A percentile compares a stretch with the other conserved stretches of the same genome.
Evolutionary conservation across 2,113 vertebrate genomes (phyloP).

Genomic region (Xiphophorus maculatus): DNA sequence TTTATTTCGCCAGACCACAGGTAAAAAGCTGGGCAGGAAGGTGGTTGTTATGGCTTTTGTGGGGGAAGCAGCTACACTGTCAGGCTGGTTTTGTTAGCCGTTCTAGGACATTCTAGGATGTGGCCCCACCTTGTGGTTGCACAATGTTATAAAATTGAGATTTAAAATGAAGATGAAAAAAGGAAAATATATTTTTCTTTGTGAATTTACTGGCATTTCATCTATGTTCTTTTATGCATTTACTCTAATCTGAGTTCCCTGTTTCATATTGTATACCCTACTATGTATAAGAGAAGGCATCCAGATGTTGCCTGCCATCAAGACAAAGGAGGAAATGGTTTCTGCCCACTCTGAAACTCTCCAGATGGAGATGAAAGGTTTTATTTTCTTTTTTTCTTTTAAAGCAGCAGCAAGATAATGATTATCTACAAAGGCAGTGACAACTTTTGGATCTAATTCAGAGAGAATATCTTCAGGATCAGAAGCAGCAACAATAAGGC

Average conservation of each 20-base stretch:
- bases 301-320: conserved; percentile 45
- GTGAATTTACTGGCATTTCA: neutral
- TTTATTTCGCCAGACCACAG: neutral
- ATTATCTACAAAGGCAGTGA: conserved; percentile 3
- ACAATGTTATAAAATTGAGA: neutral
- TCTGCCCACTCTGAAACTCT: conserved; percentile 22
- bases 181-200: neutral
- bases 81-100: rapidly evolving
- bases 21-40: neutral
- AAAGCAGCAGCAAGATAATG: neutral
- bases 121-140: conserved; percentile 45
- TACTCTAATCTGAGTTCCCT: too few species aligned
- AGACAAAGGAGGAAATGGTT: conserved; percentile 19
- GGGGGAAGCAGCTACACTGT: neutral
- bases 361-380: conserved; percentile 38
- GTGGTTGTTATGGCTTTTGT: neutral
- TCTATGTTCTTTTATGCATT: neutral
- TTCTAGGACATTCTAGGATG: neutral
- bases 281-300: neutral
- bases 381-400: neutral
- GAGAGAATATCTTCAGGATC: conserved; percentile 1
- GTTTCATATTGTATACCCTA: too few species aligned
- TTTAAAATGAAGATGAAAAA: neutral
- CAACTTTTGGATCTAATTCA: conserved; percentile 8
- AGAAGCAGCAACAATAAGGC: neutral